A percentile compares a stretch with the other conserved stretches of the same genome.
phyloP scores from a whole-genome alignment of 1,140 invertebrate species.

The Heliconius hewitsoni region DNA sequence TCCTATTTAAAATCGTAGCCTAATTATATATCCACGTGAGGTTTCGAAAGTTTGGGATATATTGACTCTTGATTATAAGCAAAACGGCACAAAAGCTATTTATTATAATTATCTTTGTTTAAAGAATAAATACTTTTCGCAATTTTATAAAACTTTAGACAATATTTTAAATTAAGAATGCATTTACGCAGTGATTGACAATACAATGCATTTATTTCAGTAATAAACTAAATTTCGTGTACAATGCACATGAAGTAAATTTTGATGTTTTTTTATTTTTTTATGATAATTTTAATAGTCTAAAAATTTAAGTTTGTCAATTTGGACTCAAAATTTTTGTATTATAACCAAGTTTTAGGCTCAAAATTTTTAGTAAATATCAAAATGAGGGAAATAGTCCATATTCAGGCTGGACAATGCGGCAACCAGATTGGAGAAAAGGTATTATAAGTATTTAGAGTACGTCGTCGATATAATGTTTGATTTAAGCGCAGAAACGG shows the following conservation, averaged over 20 bases:
- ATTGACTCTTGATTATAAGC: too few species aligned
- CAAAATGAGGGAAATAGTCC: slow-evolving; percentile 6
- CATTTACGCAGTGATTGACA: not conserved
- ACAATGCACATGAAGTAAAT: slow-evolving; percentile 10
- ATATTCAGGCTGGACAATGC: slow-evolving; percentile 5
- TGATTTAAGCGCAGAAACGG: too few species aligned
- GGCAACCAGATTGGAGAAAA: slow-evolving; percentile 3
- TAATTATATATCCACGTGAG: too few species aligned
- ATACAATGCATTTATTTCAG: not conserved
- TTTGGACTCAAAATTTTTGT: slow-evolving; percentile 6
- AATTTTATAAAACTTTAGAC: not conserved
- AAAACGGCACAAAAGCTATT: too few species aligned
- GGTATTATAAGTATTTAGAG: not conserved
- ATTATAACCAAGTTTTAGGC: not conserved
- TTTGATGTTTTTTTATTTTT: slow-evolving; percentile 5
- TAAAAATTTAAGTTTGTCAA: not conserved
- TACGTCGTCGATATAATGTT: too few species aligned
- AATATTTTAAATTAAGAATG: slow-evolving; percentile 13
- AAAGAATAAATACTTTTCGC: not conserved
- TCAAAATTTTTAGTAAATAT: slow-evolving; percentile 3
- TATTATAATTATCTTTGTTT: too few species aligned
- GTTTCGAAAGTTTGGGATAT: too few species aligned
- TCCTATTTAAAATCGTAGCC: too few species aligned
- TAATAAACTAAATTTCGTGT: slow-evolving; percentile 10
- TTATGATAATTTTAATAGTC: not conserved